Conservation (phyloP, 2,797 vertebrate genomes). For the Schizopygopsis malacanthus region DNA sequence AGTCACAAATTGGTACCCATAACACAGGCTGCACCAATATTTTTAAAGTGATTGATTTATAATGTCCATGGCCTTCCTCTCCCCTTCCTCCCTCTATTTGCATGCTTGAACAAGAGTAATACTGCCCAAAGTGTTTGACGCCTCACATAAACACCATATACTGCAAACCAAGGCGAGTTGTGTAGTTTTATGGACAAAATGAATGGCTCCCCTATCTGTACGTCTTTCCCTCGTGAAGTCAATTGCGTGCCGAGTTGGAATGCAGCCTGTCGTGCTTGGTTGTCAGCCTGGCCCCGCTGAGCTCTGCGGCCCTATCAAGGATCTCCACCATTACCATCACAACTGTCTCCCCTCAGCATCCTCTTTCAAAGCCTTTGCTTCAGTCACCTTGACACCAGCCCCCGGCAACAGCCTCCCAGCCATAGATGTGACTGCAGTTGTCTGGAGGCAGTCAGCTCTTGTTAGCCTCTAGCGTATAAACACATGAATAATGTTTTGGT, state of each 20-base stretch:
- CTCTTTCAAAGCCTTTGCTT: constrained; percentile 27
- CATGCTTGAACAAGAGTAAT: neutral
- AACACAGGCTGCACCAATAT: neutral
- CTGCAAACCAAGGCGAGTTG: neutral
- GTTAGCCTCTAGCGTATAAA: constrained; percentile 32
- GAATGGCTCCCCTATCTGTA: neutral
- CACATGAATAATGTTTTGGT: constrained; percentile 19
- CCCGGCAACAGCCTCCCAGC: constrained; percentile 17
- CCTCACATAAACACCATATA: neutral
- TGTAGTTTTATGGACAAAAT: constrained; percentile 1
- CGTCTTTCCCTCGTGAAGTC: neutral
- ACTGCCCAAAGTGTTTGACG: neutral
- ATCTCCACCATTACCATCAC: constrained; percentile 47
- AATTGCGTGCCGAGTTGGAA: constrained; percentile 44
- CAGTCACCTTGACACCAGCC: constrained; percentile 59
- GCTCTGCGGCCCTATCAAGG: constrained; percentile 51
- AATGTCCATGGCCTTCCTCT: constrained; percentile 3
- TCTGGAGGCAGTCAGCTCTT: constrained; percentile 44
- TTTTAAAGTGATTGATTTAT: neutral
- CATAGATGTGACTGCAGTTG: constrained; percentile 36
- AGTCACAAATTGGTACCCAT: neutral
- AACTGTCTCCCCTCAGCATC: constrained; percentile 27
- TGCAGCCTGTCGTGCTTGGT: constrained; percentile 58
- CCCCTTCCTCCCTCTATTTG: constrained; percentile 1
- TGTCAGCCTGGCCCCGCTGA: constrained; percentile 51